These are phyloP conservation scores for Phasia obesa DNA, from an alignment of 2,888 invertebrate genomes.

Conservation along the genomic window DNA sequence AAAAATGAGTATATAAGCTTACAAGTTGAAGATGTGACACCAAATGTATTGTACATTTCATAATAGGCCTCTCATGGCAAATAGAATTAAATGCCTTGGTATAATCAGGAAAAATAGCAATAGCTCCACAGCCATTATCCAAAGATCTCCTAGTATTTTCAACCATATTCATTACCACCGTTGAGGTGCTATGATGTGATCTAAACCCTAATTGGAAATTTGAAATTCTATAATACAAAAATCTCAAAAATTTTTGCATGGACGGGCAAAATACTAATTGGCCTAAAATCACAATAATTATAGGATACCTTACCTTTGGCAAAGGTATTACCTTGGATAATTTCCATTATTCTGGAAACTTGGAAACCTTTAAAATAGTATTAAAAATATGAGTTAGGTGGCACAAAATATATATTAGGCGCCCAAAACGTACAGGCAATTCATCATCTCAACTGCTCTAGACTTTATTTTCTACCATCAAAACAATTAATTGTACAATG, in stretches of 20 bases:
- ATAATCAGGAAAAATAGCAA: background rate
- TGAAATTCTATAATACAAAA: background rate
- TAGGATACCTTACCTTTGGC: conserved; percentile 3
- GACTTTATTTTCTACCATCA: background rate
- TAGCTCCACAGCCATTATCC: background rate
- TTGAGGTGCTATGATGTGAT: too few relatives aligned
- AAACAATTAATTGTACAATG: background rate
- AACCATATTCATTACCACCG: too few relatives aligned
- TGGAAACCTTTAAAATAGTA: background rate
- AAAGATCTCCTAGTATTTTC: background rate
- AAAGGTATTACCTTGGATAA: conserved; percentile 21
- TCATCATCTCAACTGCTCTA: background rate
- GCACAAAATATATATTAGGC: background rate
- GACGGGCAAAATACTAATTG: conserved; percentile 8
- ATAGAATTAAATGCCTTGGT: background rate
- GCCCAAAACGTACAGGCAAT: background rate
- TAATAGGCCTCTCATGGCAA: background rate
- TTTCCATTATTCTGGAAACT: conserved; percentile 9
- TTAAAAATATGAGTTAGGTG: background rate
- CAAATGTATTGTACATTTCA: background rate
- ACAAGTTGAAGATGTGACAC: background rate
- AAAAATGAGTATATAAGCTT: background rate
- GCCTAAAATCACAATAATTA: conserved; percentile 2
- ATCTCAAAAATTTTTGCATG: conserved; percentile 10
- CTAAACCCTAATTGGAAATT: too few relatives aligned